Evolutionary conservation across 2,888 invertebrate genomes (phyloP), one percentile per base, ranked within the genome.

Genomic region (Himalopsyche kuldschensis): DNA sequence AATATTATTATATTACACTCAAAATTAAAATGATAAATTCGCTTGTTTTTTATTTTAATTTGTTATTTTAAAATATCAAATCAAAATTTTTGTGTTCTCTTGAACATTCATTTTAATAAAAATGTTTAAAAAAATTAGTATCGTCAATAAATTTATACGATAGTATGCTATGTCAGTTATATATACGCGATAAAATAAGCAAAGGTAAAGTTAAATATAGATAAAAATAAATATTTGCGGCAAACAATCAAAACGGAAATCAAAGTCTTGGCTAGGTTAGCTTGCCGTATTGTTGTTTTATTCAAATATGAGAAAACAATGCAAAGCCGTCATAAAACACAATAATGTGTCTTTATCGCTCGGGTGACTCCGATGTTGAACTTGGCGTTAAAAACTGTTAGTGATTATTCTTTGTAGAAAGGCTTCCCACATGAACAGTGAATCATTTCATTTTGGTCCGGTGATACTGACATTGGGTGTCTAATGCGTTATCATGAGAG

Each of bases 401-500:
- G 69, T 30, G 3, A 69, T 69, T 69, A 69, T 69, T 69, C 69
- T 15, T 27, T 69, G 69, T 69, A 10, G 69, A 69, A 27, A 69
- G 15, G 69, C 69, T 27, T 69, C 69, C 69, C 69, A 69, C 27
- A 69, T 15, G 30, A 4, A 24, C 24, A 69, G 30, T 69, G 27
- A 69, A 69, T 76, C 76, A 76, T 76, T 76, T n/a, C 24, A 76
- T 32, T 6, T 35, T 76, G 76, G 24, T 11, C 35, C 17, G 41
- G 20, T 41, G 35, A 20, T 32, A 76, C 76, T 76, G 76, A 76
- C 69, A 69, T 69, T 69, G 24, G 63, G 69, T 69, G 11, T 69
- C 75, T 35, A 75, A 80, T 69, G 80, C 80, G 75, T 69, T 80
- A 80, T 80, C 69, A 78, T 31, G 27, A 80, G 27, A 78, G 83